These are phyloP conservation scores for Cyphomyrmex costatus DNA, from an alignment of 1,140 invertebrate species.

Conservation along the genomic window DNA sequence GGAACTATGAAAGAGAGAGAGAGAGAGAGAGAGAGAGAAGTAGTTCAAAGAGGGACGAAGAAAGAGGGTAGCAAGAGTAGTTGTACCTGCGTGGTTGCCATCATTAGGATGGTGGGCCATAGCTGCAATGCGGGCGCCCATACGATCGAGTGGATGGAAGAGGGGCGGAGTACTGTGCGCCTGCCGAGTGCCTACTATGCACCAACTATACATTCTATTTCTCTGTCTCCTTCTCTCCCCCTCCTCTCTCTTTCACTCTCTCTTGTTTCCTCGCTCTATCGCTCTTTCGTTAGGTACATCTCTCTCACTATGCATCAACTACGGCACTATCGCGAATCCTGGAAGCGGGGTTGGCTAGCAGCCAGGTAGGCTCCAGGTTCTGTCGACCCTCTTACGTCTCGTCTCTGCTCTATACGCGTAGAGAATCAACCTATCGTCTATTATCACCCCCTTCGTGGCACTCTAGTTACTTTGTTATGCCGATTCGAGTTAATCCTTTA, in stretches of 20 bases:
- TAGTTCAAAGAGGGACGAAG: constrained; percentile 22
- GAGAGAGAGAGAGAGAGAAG: no score
- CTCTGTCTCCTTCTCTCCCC: not conserved
- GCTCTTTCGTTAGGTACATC: constrained; percentile 56
- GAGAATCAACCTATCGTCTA: constrained; percentile 67
- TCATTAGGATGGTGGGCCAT: constrained; percentile 83
- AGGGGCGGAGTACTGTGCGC: constrained; percentile 43
- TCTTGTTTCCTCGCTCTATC: constrained; percentile 27
- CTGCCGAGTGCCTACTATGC: constrained; percentile 68
- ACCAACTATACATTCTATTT: constrained; percentile 73
- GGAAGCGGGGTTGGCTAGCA: constrained; percentile 78
- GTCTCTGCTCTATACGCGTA: constrained; percentile 68
- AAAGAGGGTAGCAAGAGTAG: constrained; percentile 66
- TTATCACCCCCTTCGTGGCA: constrained; percentile 16
- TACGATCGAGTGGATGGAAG: constrained; percentile 76
- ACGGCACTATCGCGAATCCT: constrained; percentile 75
- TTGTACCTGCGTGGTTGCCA: constrained; percentile 82
- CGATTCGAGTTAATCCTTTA: constrained; percentile 46
- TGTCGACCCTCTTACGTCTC: constrained; percentile 76
- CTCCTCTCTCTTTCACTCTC: not conserved
- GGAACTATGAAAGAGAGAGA: not conserved
- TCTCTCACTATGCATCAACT: constrained; percentile 73
- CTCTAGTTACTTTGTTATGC: not conserved
- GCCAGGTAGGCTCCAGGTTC: constrained; percentile 83
- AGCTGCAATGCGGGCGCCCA: constrained; percentile 84